These are phyloP conservation scores for Berghia stephanieae DNA, from an alignment of 1,140 invertebrate species.

Conservation along the genomic window DNA sequence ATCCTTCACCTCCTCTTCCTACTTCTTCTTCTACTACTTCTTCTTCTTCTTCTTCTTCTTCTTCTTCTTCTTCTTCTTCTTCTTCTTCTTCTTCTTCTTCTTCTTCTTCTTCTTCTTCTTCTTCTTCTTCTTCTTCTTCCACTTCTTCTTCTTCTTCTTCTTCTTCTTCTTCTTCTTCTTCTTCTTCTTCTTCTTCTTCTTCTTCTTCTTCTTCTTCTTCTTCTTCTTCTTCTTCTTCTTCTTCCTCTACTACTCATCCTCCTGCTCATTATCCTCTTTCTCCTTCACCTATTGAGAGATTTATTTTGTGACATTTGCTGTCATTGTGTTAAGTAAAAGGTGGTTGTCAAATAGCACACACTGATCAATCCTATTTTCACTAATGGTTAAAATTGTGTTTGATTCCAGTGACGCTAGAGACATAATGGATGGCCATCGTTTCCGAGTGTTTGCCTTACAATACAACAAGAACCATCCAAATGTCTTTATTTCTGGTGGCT, in stretches of 20 bases:
- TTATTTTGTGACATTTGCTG: too few species aligned
- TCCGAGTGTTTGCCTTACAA: constrained; percentile 74
- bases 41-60: neutral
- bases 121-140: neutral
- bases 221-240: neutral
- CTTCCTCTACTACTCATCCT: neutral
- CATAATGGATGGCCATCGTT: constrained; percentile 74
- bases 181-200: neutral
- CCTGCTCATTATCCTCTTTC: too few species aligned
- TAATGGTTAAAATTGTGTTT: too few species aligned
- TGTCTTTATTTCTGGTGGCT: constrained; percentile 77
- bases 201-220: neutral
- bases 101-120: neutral
- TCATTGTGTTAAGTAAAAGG: too few species aligned
- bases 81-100: neutral
- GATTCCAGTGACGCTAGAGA: constrained; percentile 53
- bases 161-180: neutral
- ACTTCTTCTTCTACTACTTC: neutral
- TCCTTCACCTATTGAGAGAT: too few species aligned
- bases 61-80: neutral
- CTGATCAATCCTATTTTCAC: too few species aligned
- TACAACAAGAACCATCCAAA: constrained; percentile 76
- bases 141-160: neutral
- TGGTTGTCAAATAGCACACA: too few species aligned
- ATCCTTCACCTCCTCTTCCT: too few species aligned